phyloP scores from a whole-genome alignment of 2,797 vertebrate species.

The Rhynchotus rufescens region DNA sequence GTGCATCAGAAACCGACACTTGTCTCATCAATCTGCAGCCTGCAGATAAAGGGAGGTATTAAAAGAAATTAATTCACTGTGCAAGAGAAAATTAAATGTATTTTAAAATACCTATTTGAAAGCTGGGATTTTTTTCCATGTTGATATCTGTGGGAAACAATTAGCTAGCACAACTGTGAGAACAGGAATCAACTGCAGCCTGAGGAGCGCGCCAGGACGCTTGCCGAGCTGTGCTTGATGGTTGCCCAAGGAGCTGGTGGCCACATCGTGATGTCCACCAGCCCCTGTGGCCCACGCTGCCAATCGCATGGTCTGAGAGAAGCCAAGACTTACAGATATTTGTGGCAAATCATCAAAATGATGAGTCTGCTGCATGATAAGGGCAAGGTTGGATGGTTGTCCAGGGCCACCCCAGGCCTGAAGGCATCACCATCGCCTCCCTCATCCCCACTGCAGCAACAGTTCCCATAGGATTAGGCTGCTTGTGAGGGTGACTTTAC shows the following conservation, averaged over 20 bases:
- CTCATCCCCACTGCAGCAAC: background rate
- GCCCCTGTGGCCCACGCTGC: accelerated
- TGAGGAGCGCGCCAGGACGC: slow-evolving; percentile 55
- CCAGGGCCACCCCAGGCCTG: accelerated
- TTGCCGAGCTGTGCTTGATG: slow-evolving; percentile 26
- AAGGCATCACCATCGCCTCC: background rate
- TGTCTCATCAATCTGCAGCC: background rate
- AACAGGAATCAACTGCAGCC: slow-evolving; percentile 47
- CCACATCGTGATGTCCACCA: background rate
- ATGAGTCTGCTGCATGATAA: background rate
- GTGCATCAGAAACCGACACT: background rate
- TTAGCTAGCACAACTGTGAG: slow-evolving; percentile 47
- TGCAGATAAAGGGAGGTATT: slow-evolving; percentile 9
- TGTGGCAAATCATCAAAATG: background rate
- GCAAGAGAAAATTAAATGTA: slow-evolving; percentile 27
- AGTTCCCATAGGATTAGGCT: background rate
- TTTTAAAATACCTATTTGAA: slow-evolving; percentile 35
- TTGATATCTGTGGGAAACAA: slow-evolving; percentile 37
- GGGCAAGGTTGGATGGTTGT: accelerated
- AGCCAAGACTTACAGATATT: background rate
- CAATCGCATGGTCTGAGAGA: accelerated
- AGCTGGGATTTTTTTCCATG: slow-evolving; percentile 41
- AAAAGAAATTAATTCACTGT: slow-evolving; percentile 41
- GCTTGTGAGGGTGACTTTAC: background rate
- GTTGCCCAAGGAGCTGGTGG: slow-evolving; percentile 14